Conservation (phyloP, 2,113 vertebrate species). For the Petrocephalus microphthalmus region DNA sequence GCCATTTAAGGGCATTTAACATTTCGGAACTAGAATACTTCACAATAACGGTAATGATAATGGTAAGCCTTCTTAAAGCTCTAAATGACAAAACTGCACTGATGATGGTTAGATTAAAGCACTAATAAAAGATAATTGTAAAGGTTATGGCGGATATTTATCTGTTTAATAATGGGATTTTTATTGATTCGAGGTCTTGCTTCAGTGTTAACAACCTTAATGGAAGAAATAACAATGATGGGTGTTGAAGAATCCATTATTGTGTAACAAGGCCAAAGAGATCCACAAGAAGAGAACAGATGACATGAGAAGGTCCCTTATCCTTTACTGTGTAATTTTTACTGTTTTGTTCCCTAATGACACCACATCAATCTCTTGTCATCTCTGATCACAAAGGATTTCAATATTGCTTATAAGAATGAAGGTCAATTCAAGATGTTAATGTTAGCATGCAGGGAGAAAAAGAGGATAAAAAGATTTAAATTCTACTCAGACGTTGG, state of each 20-base stretch:
- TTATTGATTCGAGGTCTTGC: not conserved
- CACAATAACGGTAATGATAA: not conserved
- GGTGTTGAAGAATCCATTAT: not conserved
- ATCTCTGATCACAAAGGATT: not conserved
- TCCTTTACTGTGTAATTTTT: not conserved
- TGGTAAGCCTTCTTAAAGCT: not conserved
- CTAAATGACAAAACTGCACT: not conserved
- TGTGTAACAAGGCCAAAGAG: not conserved
- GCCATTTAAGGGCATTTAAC: not conserved
- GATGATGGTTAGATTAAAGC: not conserved
- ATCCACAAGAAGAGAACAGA: not conserved
- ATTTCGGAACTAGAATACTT: not conserved
- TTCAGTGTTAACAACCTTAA: not conserved
- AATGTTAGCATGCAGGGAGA: not conserved
- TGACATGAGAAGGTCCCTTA: not conserved
- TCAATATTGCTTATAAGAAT: not conserved
- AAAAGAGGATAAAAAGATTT: not conserved
- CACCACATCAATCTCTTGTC: not conserved
- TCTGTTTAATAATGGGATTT: not conserved
- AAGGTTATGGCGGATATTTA: not conserved
- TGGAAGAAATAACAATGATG: not conserved
- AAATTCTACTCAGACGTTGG: not conserved
- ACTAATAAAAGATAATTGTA: not conserved
- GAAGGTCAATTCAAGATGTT: not conserved
- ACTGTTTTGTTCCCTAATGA: not conserved